Evolutionary conservation across 2,113 vertebrate species (phyloP).

Genomic region (Colistium nudipinnis): DNA sequence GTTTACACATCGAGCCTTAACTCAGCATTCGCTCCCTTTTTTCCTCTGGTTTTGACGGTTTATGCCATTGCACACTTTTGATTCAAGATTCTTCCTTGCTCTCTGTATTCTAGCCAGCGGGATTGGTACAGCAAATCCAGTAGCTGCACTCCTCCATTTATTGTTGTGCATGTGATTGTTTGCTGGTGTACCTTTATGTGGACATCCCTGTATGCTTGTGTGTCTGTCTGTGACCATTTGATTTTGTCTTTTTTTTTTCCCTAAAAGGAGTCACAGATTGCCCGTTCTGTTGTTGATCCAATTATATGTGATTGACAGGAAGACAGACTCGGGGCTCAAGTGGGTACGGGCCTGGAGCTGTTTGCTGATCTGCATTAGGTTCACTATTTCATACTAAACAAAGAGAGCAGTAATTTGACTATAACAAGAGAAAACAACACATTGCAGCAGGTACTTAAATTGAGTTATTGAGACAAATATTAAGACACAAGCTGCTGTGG

Average conservation of each 20-base stretch:
- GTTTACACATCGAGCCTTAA: conserved; percentile 15
- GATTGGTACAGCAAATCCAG: conserved; percentile 1
- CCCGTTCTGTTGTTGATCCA: conserved; percentile 66
- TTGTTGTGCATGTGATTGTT: neutral
- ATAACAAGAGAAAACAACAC: conserved; percentile 69
- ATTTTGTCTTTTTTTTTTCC: conserved; percentile 36
- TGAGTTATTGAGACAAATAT: conserved; percentile 67
- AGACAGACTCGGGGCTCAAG: conserved; percentile 51
- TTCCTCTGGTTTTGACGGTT: conserved; percentile 9
- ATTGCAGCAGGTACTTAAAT: conserved; percentile 64
- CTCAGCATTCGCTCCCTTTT: conserved; percentile 3
- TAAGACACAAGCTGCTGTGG: conserved; percentile 36
- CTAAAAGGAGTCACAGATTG: conserved; percentile 68
- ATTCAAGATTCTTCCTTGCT: neutral
- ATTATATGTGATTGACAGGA: conserved; percentile 82
- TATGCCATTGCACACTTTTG: too few relatives aligned
- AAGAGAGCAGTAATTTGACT: conserved; percentile 64
- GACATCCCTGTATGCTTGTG: too few relatives aligned
- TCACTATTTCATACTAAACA: conserved; percentile 55
- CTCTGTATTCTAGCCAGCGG: neutral
- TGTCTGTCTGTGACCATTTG: conserved; percentile 40
- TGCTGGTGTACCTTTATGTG: neutral
- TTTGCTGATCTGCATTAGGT: conserved; percentile 72
- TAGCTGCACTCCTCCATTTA: neutral
- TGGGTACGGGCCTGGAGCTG: conserved; percentile 61